Evolutionary conservation across 2,797 vertebrate species (phyloP).

Genomic region (Delichon dasypus): DNA sequence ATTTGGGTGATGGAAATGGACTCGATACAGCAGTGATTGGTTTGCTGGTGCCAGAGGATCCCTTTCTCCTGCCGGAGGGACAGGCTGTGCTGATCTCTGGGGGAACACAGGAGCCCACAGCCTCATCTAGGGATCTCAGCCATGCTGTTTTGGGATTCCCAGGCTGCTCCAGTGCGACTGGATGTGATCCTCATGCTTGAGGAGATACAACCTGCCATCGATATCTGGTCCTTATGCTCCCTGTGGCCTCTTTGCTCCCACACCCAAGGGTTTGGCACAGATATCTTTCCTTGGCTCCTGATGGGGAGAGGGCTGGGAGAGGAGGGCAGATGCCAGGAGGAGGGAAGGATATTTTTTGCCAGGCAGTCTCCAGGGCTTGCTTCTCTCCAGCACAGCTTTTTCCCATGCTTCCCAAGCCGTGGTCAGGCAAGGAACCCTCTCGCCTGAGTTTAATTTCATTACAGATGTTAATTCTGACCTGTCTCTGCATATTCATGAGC

Average conservation of each 20-base stretch:
- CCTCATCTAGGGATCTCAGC: neutral
- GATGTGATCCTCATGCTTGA: neutral
- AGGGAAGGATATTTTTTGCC: neutral
- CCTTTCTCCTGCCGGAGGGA: rapidly evolving
- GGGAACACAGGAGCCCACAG: rapidly evolving
- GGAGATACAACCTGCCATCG: rapidly evolving
- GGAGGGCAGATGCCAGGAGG: no score
- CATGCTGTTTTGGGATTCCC: neutral
- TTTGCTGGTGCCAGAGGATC: neutral
- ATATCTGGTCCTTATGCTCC: rapidly evolving
- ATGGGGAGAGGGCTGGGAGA: neutral
- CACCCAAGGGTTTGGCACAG: rapidly evolving
- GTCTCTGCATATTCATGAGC: conserved; percentile 55
- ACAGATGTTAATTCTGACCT: conserved; percentile 60
- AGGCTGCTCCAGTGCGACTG: rapidly evolving
- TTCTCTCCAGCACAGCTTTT: neutral
- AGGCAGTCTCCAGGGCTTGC: neutral
- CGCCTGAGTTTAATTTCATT: conserved; percentile 42
- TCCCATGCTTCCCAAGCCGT: neutral
- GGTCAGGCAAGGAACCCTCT: neutral
- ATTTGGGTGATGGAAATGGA: neutral
- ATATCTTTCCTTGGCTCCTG: neutral
- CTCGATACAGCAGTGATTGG: neutral
- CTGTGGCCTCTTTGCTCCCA: neutral
- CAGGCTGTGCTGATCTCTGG: neutral